phyloP scores from a whole-genome alignment of 2,113 vertebrate genomes.

The Mustela lutreola region DNA sequence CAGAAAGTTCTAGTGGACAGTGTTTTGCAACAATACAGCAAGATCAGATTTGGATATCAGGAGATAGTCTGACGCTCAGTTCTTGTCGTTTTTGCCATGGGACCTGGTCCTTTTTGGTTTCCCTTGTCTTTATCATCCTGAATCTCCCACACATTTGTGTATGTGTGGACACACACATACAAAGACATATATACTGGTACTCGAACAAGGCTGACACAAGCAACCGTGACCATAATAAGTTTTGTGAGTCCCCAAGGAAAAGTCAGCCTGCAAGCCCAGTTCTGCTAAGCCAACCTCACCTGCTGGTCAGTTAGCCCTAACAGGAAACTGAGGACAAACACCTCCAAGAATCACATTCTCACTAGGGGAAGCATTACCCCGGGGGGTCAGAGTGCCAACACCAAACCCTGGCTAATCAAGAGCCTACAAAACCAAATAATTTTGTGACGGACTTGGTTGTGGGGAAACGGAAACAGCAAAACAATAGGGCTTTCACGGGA shows the following conservation, averaged over 20 bases:
- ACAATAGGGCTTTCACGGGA: not conserved
- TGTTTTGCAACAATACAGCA: not conserved
- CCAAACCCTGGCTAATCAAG: not conserved
- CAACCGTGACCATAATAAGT: not conserved
- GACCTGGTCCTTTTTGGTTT: not conserved
- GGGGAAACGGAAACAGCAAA: conserved; percentile 14
- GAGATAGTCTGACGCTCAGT: not conserved
- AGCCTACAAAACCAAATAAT: not conserved
- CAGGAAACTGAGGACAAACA: not conserved
- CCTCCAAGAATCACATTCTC: not conserved
- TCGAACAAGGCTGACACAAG: not conserved
- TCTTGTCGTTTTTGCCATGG: not conserved
- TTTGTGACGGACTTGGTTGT: not conserved
- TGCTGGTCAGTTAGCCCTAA: not conserved
- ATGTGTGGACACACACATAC: not conserved
- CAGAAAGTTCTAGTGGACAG: not conserved
- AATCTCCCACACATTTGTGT: not conserved
- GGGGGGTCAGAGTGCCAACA: accelerated
- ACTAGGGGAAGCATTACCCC: accelerated
- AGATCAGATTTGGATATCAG: not conserved
- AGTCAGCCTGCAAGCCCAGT: not conserved
- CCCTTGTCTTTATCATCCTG: not conserved
- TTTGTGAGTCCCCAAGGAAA: not conserved
- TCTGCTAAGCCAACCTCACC: not conserved
- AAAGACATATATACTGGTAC: not conserved